These are phyloP conservation scores for Siniperca scherzeri DNA, from an alignment of 2,797 vertebrate species.

Conservation along the genomic window DNA sequence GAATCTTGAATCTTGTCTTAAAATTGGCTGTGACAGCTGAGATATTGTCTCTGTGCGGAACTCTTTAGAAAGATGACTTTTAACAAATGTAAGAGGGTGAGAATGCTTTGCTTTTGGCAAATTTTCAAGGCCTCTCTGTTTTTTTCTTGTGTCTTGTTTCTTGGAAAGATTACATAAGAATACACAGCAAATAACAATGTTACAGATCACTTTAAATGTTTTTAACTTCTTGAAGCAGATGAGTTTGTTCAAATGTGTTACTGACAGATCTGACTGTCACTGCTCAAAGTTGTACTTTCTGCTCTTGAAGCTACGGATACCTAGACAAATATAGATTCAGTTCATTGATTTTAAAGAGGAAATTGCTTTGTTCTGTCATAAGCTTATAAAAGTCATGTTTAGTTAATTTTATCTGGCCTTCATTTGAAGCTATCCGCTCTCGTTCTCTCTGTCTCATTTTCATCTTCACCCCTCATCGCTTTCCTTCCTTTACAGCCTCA, in stretches of 20 bases:
- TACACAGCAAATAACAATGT: conserved; percentile 17
- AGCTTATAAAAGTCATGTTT: conserved; percentile 22
- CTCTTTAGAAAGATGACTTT: conserved; percentile 42
- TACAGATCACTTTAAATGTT: conserved; percentile 21
- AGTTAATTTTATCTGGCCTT: conserved; percentile 30
- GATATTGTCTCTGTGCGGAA: conserved; percentile 29
- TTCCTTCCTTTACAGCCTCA: conserved; percentile 57
- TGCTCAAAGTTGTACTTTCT: not conserved
- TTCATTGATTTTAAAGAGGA: conserved; percentile 21
- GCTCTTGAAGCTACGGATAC: not conserved
- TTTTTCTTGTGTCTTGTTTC: conserved; percentile 39
- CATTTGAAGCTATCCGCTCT: conserved; percentile 23
- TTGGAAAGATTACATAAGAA: conserved; percentile 38
- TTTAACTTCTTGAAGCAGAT: conserved; percentile 10
- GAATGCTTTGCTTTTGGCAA: conserved; percentile 48
- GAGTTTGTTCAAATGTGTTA: not conserved
- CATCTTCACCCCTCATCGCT: conserved; percentile 39
- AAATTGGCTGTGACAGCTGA: conserved; percentile 40
- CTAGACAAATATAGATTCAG: conserved; percentile 11
- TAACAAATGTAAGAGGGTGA: conserved; percentile 38
- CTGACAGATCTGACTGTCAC: not conserved
- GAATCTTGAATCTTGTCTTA: conserved; percentile 34
- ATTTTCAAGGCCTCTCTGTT: conserved; percentile 43
- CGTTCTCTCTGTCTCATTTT: conserved; percentile 28
- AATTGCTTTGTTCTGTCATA: not conserved